Conservation (phyloP, 2,113 vertebrate species). For the Pyxicephalus adspersus region DNA sequence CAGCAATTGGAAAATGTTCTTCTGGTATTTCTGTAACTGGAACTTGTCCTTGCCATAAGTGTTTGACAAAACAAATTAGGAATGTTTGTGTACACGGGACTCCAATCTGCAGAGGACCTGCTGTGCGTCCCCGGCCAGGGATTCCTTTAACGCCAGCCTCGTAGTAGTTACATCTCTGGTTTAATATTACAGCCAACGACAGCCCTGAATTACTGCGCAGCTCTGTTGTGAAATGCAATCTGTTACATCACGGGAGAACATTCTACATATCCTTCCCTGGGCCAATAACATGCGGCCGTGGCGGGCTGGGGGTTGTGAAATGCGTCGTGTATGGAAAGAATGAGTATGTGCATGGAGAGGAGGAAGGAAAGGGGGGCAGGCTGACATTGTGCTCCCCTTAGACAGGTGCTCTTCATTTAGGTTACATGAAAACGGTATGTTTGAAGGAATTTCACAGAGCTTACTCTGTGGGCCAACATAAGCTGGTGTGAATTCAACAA, state of each 20-base stretch:
- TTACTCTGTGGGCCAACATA: conserved; percentile 28
- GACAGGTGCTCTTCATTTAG: conserved; percentile 12
- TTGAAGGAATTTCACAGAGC: conserved; percentile 38
- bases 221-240: conserved; percentile 60
- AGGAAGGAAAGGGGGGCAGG: background rate
- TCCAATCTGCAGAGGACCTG: background rate
- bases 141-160: conserved; percentile 12
- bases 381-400: background rate
- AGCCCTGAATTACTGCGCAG: conserved; percentile 55
- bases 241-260: conserved; percentile 5
- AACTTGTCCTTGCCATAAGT: background rate
- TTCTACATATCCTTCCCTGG: background rate
- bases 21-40: conserved; percentile 8
- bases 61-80: rapidly evolving
- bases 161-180: conserved; percentile 38
- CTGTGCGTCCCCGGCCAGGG: background rate
- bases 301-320: background rate
- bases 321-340: conserved; percentile 3
- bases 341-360: background rate
- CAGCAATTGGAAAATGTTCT: conserved; percentile 1
- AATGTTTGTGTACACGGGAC: conserved; percentile 25
- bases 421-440: conserved; percentile 14
- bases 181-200: background rate
- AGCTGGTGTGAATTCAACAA: conserved; percentile 23
- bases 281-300: background rate